Base-by-base conservation (phyloP, 2,888 invertebrate genomes). In the Nomada fucata region DNA sequence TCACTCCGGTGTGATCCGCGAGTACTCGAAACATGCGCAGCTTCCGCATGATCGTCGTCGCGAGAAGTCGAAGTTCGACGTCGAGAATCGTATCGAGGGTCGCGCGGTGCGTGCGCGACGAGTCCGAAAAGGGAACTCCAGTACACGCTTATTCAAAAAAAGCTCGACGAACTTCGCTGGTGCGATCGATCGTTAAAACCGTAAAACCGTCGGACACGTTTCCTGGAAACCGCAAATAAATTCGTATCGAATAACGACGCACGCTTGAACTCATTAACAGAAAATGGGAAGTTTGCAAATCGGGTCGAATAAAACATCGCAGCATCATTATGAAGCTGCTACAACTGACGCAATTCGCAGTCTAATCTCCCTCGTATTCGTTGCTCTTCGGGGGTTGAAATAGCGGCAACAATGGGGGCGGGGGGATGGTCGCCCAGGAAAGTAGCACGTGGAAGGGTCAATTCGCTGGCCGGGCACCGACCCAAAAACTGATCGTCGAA, bases 401-500 rank as follows among this genome's bases (percentile, higher is more conserved):
- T 61, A 44, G 61, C 78, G 18, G 29, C 69, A 47, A 61, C 65
- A 42, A 20, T 4, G 53, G n/a, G 23, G 18, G n/a, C n/a, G 29
- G 61, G 50, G n/a, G 18, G 1, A 23, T 23, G 23, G 57, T 57
- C 23, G 18, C 18, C 18, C 23, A 20, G 4, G 68, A 26, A 64
- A 69, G 55, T 63, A 18, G 53, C 50, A n/a, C 59, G 59, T n/a
- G 36, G 11, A 50, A 64, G 50, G 65, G 76, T 65, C 36, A n/a
- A 73, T 72, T 53, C 69, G 55, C 15, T n/a, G 29, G 61, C 57
- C 52, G 23, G 59, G 57, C 52, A 69, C 36, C 79, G 80, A 76
- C 76, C 85, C 82, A 86, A 90, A 90, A 90, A 89, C 89, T 86
- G 86, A 89, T 87, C 85, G 83, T 61, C 65, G 76, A 86, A 90